Evolutionary conservation across 30 jellyfish, hydroid and myxozoan species (phyloP), one percentile per base, ranked within the genome.

Genomic region (Clytia hemisphaerica): DNA sequence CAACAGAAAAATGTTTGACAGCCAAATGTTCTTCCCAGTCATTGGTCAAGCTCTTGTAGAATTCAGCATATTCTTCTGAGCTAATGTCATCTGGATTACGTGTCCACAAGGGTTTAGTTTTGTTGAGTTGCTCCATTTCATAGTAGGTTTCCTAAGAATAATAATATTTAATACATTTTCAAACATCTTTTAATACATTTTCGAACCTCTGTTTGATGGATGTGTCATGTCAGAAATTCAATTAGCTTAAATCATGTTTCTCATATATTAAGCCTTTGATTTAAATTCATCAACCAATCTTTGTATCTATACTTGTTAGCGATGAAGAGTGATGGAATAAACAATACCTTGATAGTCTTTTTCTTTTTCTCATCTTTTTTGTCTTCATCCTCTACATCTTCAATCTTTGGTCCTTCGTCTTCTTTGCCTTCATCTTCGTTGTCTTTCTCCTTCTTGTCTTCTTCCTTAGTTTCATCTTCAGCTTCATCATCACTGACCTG

Each of bases 21-120:
- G 98, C 98, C 45, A 82, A 61, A 58, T 82, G 98, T 24, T 82
- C 98, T 61, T 90, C 95, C 95, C 95, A 90, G 44, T 90, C 98
- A 57, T 90, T 82, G 0, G 98, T 68, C 85, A 90, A 36, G 54
- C 94, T 82, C 71, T 90, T 90, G 94, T 90, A 90, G 45, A 90
- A 90, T 48, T 90, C 98, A 33, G 95, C 98, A 55, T 90, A 90
- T 50, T 90, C 98, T 19, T 90, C 98, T 42, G 78, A 76, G 68
- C 91, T 90, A 74, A 90, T 79, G 71, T 90, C 95, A 66, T 90
- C 95, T 15, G 98, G 95, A 80, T 82, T 82, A 28, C 98, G 53
- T 40, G 95, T 82, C 98, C 98, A 90, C 29, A 90, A 69, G 48
- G 98, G 95, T 34, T 90, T 82, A 1, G 95, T 78, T 49, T 75